Conservation (phyloP, 92 coral and sea anemone species). For the Blastomussa wellsi region DNA sequence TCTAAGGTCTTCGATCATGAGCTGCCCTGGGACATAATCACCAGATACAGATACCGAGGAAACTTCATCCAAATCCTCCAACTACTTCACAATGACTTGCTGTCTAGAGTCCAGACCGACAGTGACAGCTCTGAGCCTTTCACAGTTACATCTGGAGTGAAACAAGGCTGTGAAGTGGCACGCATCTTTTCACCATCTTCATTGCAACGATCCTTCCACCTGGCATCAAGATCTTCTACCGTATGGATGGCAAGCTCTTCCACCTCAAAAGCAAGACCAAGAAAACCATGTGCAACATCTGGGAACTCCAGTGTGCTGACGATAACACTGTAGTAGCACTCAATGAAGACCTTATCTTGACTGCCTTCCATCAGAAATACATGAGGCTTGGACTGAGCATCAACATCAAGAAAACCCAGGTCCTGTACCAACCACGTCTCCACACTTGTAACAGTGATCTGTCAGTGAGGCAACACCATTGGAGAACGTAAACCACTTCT, state of each 20-base stretch:
- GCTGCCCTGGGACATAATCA: neutral
- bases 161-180: constrained; percentile 22
- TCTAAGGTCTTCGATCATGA: neutral
- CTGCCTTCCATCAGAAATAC: constrained; percentile 28
- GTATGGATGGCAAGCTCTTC: no score
- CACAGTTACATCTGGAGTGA: constrained; percentile 3
- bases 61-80: no score
- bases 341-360: constrained; percentile 13
- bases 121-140: neutral
- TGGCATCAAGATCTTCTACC: no score
- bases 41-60: neutral
- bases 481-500: no score
- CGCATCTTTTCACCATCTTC: no score
- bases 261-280: constrained; percentile 16
- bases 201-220: no score
- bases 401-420: constrained; percentile 34
- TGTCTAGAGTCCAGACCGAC: no score
- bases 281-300: neutral
- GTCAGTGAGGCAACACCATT: no score
- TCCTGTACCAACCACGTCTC: constrained; percentile 33
- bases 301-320: constrained; percentile 32
- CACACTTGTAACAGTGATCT: no score
- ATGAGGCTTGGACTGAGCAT: constrained; percentile 27
- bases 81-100: no score
- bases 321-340: constrained; percentile 27